Percentiles rank a stretch among this genome's conserved stretches.
Evolutionary conservation across 2,888 invertebrate species (phyloP).

Genomic region (Formica aserva): DNA sequence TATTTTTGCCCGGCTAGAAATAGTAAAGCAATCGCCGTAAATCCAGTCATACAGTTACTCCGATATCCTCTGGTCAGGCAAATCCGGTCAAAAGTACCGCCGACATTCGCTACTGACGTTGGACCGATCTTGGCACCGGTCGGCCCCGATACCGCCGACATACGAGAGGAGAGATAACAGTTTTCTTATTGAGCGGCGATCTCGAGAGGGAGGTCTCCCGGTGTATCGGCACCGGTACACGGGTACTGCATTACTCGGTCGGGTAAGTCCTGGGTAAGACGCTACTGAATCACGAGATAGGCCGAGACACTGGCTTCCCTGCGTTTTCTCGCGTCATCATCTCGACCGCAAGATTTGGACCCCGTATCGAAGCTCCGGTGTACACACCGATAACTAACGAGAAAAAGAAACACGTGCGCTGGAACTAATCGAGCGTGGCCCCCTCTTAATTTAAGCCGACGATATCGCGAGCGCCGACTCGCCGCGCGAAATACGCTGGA

Average conservation of each 20-base stretch:
- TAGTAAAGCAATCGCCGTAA: conserved; percentile 7
- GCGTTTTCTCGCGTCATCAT: conserved; percentile 65
- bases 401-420: conserved; percentile 73
- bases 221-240: conserved; percentile 75
- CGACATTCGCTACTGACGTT: conserved; percentile 57
- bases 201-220: conserved; percentile 59
- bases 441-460: conserved; percentile 73
- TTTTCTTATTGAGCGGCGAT: conserved; percentile 75
- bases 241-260: conserved; percentile 81
- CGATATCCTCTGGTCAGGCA: conserved; percentile 30
- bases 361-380: conserved; percentile 69
- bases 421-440: conserved; percentile 74
- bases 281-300: conserved; percentile 82
- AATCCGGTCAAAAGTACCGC: conserved; percentile 66
- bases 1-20: neutral
- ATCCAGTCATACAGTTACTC: neutral
- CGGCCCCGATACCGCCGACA: conserved; percentile 63
- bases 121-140: conserved; percentile 68
- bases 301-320: conserved; percentile 60
- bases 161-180: conserved; percentile 74
- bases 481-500: conserved; percentile 49
- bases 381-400: conserved; percentile 76
- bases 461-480: conserved; percentile 54
- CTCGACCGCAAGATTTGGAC: conserved; percentile 65
- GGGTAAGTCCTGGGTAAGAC: conserved; percentile 75